These are phyloP conservation scores for Lagopus muta DNA, from an alignment of 2,113 vertebrate species.

Conservation along the genomic window DNA sequence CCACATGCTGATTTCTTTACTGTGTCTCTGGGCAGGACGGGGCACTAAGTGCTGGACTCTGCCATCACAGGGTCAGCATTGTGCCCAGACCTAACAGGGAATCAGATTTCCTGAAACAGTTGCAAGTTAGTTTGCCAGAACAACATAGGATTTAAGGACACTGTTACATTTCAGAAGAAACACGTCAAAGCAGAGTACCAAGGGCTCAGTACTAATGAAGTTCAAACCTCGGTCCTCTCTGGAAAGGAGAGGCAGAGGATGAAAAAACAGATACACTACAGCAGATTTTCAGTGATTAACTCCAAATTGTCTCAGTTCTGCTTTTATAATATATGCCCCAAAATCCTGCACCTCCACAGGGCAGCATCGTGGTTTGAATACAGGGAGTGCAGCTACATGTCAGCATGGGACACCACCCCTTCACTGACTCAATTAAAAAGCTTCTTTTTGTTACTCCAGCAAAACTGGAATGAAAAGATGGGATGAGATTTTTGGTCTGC, in stretches of 20 bases:
- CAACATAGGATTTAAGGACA: background rate
- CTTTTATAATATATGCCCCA: background rate
- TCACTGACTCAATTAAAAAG: background rate
- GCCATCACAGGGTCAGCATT: background rate
- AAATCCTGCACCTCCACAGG: background rate
- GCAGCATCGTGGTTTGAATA: background rate
- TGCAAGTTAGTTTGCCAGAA: background rate
- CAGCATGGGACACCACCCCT: background rate
- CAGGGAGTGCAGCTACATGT: background rate
- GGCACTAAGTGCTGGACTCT: background rate
- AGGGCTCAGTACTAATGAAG: background rate
- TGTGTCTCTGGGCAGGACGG: background rate
- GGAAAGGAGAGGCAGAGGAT: background rate
- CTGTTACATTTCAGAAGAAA: background rate
- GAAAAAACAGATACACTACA: background rate
- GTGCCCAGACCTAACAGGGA: fast-evolving
- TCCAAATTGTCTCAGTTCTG: background rate
- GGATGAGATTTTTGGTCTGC: background rate
- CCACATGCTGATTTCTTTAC: too few relatives aligned
- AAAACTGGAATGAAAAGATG: background rate
- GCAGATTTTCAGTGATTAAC: background rate
- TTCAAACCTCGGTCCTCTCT: fast-evolving
- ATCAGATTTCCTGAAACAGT: background rate
- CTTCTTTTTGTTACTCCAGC: background rate
- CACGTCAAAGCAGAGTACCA: background rate